Base-by-base conservation (phyloP, 2,797 vertebrate genomes). In the Hirundo rustica region DNA sequence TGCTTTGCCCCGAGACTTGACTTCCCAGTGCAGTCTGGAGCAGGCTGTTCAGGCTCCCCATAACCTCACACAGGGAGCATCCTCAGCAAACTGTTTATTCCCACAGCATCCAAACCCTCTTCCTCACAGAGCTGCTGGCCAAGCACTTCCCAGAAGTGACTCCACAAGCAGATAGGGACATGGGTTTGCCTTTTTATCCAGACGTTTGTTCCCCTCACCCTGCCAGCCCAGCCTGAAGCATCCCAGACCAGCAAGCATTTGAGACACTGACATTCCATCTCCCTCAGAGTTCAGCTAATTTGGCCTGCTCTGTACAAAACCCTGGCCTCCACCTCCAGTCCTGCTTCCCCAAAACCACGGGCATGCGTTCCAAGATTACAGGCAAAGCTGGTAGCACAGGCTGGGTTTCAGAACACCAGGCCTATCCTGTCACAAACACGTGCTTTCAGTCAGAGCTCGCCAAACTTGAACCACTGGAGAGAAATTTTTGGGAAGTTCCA, bases 341-440 rank as follows among this genome's bases (percentile, higher is more conserved):
- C 78, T 51, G 57, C 55, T 75, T 50, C 68, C 73, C 47, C 87
- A 34, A 29, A 78, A 40, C 12, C 6, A 4, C 0, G 2, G 79
- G 30, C 17, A 1, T 1, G 9, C 19, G 60, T 45, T 87, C 51
- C 55, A 83, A 64, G 40, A 21, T 19, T 4, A 32, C 1, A 93
- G 68, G 70, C 82, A 81, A 65, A 80, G 73, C 82, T 86, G 94
- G 95, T 88, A 94, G 88, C 62, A n/a, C 84, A 85, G 77, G 53
- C 77, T 70, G 11, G 6, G 27, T 6, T 79, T 65, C 62, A 88
- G 74, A 94, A 51, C 22, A 87, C 72, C 95, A 94, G 91, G 36
- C 45, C 58, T 34, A 60, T 84, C 82, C 82, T 75, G 67, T 97
- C 87, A 96, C 73, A 61, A 75, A 61, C 82, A 94, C 25, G 11